Evolutionary conservation across 2,797 vertebrate species (phyloP), one percentile per base, ranked within the genome.

Genomic region (Caiman crocodilus): DNA sequence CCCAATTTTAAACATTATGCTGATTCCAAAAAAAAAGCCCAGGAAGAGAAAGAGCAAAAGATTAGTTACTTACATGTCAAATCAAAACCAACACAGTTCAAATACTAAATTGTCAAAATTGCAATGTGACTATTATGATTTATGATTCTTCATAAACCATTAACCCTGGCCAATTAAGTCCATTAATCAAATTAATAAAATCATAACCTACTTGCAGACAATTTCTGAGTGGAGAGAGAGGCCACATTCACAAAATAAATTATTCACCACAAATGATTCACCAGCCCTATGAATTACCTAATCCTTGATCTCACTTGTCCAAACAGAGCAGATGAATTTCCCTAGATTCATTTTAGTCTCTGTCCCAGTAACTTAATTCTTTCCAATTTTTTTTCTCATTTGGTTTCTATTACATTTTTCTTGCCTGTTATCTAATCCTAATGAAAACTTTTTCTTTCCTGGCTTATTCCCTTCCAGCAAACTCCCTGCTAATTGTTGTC

Each of bases 221-320:
- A 80, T 30, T 81, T 42, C 2, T 5, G 79, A 90, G 91, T 83
- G 67, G 50, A 55, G 60, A 86, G 84, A 1, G 11, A 95, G 91
- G 79, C 77, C 67, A 74, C 64, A 26, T 76, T 93, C 88, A 82
- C 74, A 76, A 85, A 81, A 82, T 65, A 75, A 85, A 82, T 91
- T 92, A 93, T 93, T 88, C 85, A 32, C 85, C 75, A 74, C 83
- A 71, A 83, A 28, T 90, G 87, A 96, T 94, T 96, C 95, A 94
- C n/a, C 74, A 75, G 50, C n/a, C 56, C 84, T 32, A 75, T 61
- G 61, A 93, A 90, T 92, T 83, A 77, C 85, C 65, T 75, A 90
- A 90, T 81, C 76, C 83, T 90, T 74, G 55, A 87, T 79, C 79
- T 92, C 82, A 65, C 50, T 80, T 65, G 67, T 71, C 83, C 85